Evolutionary conservation across 2,797 vertebrate species (phyloP), one percentile per base, ranked within the genome.

Genomic region (Ctenochaetus hawaiiensis): DNA sequence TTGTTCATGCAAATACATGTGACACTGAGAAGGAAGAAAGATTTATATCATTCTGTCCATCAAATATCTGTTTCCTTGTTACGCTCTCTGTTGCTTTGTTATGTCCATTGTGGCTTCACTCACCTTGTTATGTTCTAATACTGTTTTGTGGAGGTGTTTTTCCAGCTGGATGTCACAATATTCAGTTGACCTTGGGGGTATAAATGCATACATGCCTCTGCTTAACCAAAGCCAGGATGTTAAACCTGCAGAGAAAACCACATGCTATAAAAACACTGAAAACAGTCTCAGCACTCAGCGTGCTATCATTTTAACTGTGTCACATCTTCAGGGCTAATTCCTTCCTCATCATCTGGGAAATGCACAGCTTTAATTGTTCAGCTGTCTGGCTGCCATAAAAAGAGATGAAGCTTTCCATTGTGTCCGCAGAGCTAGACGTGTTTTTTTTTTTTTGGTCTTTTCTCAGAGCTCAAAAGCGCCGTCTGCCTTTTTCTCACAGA

Each of bases 331-430:
- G 47, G 30, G 18, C 30, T 67, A 23, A 62, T 78, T 72, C 80
- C 53, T 67, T 61, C 61, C 66, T 84, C 53, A 60, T 85, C 75
- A 47, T 78, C 47, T 79, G 51, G 67, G 70, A 78, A 82, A 72
- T 73, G 73, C 75, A 61, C 75, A 6, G 65, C 59, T 82, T 65
- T 67, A 70, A 90, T 73, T 84, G 79, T 86, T 83, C 48, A 58
- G 69, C 78, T 78, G 77, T 67, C 62, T 66, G 74, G 52, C 69
- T 49, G 72, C 65, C 60, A 48, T 22, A 17, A 73, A 82, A 65
- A 71, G 74, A 75, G 58, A 75, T 37, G 23, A 71, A 80, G 71
- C 52, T 72, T 69, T 54, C 75, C 56, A 67, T 63, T 81, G 78
- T 83, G 69, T 77, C 52, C 41, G 26, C 77, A 49, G 67, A 65